Evolutionary conservation across 2,113 vertebrate genomes (phyloP).

Genomic region (Empidonax alnorum): DNA sequence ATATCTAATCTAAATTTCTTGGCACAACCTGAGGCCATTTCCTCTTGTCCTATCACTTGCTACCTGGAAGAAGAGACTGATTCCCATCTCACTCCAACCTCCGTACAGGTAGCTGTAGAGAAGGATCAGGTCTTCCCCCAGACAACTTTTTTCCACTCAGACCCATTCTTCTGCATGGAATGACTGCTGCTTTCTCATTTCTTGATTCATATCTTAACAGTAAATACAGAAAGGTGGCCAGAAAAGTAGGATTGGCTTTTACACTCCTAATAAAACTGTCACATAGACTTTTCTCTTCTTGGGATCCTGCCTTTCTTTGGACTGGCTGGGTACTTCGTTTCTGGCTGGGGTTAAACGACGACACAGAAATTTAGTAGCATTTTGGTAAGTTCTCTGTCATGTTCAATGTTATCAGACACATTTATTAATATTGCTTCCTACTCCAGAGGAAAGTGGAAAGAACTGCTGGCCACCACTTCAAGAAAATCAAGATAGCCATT

Average conservation of each 20-base stretch:
- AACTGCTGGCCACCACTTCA: not conserved
- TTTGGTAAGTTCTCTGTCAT: not conserved
- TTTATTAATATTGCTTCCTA: not conserved
- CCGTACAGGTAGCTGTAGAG: not conserved
- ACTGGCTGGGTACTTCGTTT: not conserved
- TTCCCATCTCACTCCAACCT: not conserved
- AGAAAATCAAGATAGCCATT: not conserved
- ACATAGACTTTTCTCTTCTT: not conserved
- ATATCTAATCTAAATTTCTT: not conserved
- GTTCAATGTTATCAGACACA: not conserved
- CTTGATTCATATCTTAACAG: not conserved
- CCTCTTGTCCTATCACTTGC: not conserved
- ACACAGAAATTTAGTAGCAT: not conserved
- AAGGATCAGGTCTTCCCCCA: not conserved
- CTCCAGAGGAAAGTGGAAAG: not conserved
- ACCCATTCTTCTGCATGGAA: not conserved
- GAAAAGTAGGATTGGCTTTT: not conserved
- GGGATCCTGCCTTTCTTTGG: not conserved
- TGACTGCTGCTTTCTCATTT: not conserved
- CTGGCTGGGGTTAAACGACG: not conserved
- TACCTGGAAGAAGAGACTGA: not conserved
- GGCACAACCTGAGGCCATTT: not conserved
- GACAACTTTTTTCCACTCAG: not conserved
- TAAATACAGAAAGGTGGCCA: not conserved
- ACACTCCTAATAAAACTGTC: not conserved